These are phyloP conservation scores for Dipodomys ordii DNA, from an alignment of 2,113 vertebrate genomes.

Conservation along the genomic window DNA sequence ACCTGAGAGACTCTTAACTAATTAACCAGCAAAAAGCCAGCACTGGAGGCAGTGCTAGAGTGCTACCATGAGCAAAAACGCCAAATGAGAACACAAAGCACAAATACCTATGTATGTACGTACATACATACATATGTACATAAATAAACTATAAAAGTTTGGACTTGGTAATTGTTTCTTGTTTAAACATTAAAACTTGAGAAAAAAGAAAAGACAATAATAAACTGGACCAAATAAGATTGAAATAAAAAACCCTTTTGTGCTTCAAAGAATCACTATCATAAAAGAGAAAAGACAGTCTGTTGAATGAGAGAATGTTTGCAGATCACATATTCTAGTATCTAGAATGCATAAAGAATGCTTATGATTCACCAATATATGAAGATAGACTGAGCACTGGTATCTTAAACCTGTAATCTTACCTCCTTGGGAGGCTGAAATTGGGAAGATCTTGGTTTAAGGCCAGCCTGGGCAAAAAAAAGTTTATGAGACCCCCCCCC, in stretches of 20 bases:
- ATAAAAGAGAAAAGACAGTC: background rate
- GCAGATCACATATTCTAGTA: background rate
- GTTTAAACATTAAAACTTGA: background rate
- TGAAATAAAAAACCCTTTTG: background rate
- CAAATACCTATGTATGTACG: too few relatives aligned
- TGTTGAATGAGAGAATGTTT: background rate
- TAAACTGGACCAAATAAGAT: background rate
- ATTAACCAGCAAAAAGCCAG: too few relatives aligned
- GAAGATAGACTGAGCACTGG: background rate
- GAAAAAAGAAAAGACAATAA: background rate
- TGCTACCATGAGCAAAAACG: too few relatives aligned
- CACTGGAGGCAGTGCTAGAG: too few relatives aligned
- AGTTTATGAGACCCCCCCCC: too few relatives aligned
- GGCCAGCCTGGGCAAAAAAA: too few relatives aligned
- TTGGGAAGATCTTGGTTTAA: too few relatives aligned
- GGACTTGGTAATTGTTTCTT: slow-evolving; percentile 14
- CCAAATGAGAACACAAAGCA: too few relatives aligned
- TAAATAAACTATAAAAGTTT: background rate
- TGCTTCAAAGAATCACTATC: background rate
- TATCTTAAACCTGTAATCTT: too few relatives aligned
- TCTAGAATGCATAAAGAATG: background rate
- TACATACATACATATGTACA: too few relatives aligned
- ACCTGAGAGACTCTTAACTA: too few relatives aligned
- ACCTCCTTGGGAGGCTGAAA: too few relatives aligned
- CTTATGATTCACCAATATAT: background rate